Base-by-base conservation (phyloP, 2,113 vertebrate species). In the Otis tarda region DNA sequence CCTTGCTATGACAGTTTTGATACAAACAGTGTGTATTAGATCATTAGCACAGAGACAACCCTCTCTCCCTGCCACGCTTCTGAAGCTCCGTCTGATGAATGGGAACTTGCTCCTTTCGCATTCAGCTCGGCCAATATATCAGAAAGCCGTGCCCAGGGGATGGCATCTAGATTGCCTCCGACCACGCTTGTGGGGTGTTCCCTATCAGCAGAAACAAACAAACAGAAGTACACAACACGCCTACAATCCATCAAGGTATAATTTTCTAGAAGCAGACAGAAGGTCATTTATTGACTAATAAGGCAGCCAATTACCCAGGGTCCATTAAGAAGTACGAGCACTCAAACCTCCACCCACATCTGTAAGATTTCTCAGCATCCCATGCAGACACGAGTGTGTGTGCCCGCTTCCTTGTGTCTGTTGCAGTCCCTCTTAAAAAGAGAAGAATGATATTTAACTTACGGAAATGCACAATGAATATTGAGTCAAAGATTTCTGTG, bases 1-100 rank as follows among this genome's bases (percentile, higher is more conserved):
- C 94, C 94, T 96, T 87, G 89, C 77, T 85, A 61, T 84, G 87
- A 96, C 83, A 96, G 94, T 57, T 94, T 20, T 57, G 89, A 93
- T 57, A 85, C 83, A 94, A 87, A 96, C 82, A 61, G 82, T 83
- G 55, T 56, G 68, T 47, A 91, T 91, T 92, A 96, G 83, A 91
- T 93, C 93, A 88, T 95, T 88, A 94, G 85, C 7, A 20, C 52
- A 78, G 90, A 88, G 89, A 79, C n/a, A 87, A 76, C 70, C 60
- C 61, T 83, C 92, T 61, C 87, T 83, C 61, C 75, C 77, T 63
- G 80, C 35, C 69, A 78, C 14, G 35, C 69, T 89, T 95, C 69
- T 71, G 91, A 94, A 89, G 90, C 77, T 85, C 78, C 43, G 75
- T 3, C 92, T 95, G 92, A 95, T 87, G 95, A 93, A 96, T 86